Base-by-base conservation (phyloP, 1,140 invertebrate species). In the Ceratosolen fusciceps region DNA sequence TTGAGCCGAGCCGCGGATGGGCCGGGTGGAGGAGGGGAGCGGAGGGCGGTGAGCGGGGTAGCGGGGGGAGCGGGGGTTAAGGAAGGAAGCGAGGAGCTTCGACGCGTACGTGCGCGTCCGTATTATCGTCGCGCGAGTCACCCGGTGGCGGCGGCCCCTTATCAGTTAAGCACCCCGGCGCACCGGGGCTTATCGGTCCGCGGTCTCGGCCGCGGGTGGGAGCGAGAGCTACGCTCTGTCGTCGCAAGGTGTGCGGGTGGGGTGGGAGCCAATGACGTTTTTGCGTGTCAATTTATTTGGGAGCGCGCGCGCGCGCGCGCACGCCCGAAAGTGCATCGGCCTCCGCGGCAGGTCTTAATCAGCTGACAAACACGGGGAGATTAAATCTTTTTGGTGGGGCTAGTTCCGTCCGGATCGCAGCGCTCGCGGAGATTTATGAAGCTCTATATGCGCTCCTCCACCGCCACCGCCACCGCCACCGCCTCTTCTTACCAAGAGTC, bases 161-260 rank as follows among this genome's bases (percentile, higher is more conserved):
- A 86, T 86, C 83, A 81, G 84, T 84, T 84, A 84, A 85, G 82
- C 83, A 82, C 83, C 83, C 56, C 70, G 72, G 34, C 68, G 70
- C 52, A 58, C 72, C 74, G 73, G 72, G 74, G 29, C 67, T 71
- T 77, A 77, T n/a, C n/a, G n/a, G n/a, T n/a, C n/a, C n/a, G n/a
- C n/a, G n/a, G n/a, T n/a, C n/a, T n/a, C n/a, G n/a, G n/a, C n/a
- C n/a, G n/a, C n/a, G n/a, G n/a, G n/a, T n/a, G n/a, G n/a, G n/a
- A n/a, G n/a, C 56, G 67, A 82, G 83, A 85, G 81, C 84, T 82
- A 82, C 81, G 21, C 5, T 85, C n/a, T 85, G 83, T 85, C 84
- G 82, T 80, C 56, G 4, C 24, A 24, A 19, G 52, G 52, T 8
- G 39, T 43, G 5, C 39, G 39, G 39, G 39, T 5, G 49, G 19